Percentiles rank a stretch among this genome's conserved stretches.
phyloP scores from a whole-genome alignment of 2,888 invertebrate species.

The Steinernema scapterisci region DNA sequence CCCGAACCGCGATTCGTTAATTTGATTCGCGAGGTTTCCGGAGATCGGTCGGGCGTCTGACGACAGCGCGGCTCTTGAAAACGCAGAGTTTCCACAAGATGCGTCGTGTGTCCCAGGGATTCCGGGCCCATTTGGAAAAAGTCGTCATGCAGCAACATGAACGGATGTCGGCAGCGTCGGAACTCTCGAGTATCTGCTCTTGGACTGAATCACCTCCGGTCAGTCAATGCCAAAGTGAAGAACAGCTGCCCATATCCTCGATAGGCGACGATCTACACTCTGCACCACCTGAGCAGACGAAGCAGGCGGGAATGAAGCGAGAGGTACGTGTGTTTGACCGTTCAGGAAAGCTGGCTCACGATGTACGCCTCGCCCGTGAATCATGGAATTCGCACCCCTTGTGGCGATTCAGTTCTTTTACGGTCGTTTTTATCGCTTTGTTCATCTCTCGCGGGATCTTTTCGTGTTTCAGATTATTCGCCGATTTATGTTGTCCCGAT shows the following conservation, averaged over 20 bases:
- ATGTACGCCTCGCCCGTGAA: not conserved
- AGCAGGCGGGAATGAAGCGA: too few species aligned
- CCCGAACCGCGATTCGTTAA: too few species aligned
- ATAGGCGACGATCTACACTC: too few species aligned
- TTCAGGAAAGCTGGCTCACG: too few species aligned
- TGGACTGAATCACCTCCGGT: not conserved
- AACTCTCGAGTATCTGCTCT: not conserved
- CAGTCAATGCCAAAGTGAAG: not conserved
- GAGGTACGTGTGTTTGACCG: too few species aligned
- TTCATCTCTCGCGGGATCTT: conserved; percentile 6
- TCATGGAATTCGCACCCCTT: not conserved
- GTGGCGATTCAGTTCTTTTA: not conserved
- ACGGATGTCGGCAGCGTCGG: not conserved
- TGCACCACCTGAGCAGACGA: too few species aligned
- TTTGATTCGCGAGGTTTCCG: too few species aligned
- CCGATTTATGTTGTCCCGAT: not conserved
- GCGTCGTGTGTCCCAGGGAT: not conserved
- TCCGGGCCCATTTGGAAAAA: conserved; percentile 1
- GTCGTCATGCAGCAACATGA: not conserved
- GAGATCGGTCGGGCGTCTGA: too few species aligned
- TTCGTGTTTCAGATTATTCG: not conserved
- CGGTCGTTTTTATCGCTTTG: not conserved
- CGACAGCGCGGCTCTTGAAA: too few species aligned
- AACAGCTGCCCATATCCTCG: not conserved
- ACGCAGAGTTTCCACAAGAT: too few species aligned